Conservation (phyloP, 1,140 invertebrate species). For the Centruroides sculpturatus region DNA sequence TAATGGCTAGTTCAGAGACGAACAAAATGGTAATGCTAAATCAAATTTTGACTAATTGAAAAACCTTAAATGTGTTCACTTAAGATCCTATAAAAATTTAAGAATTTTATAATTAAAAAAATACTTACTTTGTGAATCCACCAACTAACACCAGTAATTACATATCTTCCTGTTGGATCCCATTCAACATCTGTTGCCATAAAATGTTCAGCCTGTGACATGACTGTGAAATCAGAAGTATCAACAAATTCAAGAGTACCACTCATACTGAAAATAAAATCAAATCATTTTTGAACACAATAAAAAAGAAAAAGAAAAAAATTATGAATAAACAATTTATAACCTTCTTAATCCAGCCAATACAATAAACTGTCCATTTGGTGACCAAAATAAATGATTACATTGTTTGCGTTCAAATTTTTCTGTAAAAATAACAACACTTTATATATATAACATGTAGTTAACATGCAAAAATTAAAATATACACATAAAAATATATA, state of each 20-base stretch:
- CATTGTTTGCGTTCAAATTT: constrained; percentile 81
- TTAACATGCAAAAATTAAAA: not conserved
- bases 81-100: not conserved
- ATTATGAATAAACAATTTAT: not conserved
- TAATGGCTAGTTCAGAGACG: too few species aligned
- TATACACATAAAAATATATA: not conserved
- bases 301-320: not conserved
- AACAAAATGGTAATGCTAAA: not conserved
- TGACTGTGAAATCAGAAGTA: constrained; percentile 84
- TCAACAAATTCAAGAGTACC: constrained; percentile 90
- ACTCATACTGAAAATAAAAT: constrained; percentile 44
- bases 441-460: not conserved
- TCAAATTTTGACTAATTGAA: not conserved
- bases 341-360: constrained; percentile 58
- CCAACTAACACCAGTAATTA: constrained; percentile 83
- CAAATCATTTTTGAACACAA: not conserved
- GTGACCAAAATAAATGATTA: constrained; percentile 94
- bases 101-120: constrained; percentile 1
- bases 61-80: not conserved
- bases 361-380: constrained; percentile 87
- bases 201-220: constrained; percentile 86
- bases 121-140: constrained; percentile 75
- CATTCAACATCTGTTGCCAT: constrained; percentile 91
- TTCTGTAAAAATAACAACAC: constrained; percentile 33
- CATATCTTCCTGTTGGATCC: constrained; percentile 97